Evolutionary conservation across 1,140 invertebrate genomes (phyloP), one percentile per base, ranked within the genome.

Genomic region (Venturia canescens): DNA sequence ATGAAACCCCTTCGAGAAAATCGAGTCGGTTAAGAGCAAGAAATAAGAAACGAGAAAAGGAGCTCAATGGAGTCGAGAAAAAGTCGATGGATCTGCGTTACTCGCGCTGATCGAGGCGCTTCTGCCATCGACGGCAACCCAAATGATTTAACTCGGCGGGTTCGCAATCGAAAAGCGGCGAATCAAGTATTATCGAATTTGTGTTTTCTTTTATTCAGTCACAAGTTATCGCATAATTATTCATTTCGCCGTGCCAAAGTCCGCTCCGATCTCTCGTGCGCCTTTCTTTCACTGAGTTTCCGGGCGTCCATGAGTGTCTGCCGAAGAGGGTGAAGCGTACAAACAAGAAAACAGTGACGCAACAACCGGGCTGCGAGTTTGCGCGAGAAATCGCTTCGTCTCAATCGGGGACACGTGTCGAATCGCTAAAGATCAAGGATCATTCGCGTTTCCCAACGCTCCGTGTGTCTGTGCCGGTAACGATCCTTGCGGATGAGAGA

Each of bases 401-500:
- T n/a, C 16, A 53, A 53, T 21, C 50, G 50, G 18, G 50, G 50
- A 53, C 50, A 53, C 50, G 50, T 53, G 50, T 53, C 50, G 50
- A 53, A 53, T 53, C 50, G 50, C 3, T 53, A 53, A 53, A 53
- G 50, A 53, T 53, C 50, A 53, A 53, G 50, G 50, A 53, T 53
- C 50, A 53, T 53, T 53, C 50, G 50, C n/a, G 50, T n/a, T 53
- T 53, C 50, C 50, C 18, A 53, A 53, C 50, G 18, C n/a, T n/a
- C n/a, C n/a, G n/a, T n/a, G n/a, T n/a, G n/a, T n/a, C n/a, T n/a
- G 1, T 1, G 50, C 5, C 50, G 1, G 50, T 21, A 53, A 53
- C 50, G 50, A 53, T 53, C 50, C 50, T 53, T 53, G 50, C 50
- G 7, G 18, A 53, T 18, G 50, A 18, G 50, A 53, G 50, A 53